Evolutionary conservation across 2,113 vertebrate genomes (phyloP).

Genomic region (Aviceda subcristata): DNA sequence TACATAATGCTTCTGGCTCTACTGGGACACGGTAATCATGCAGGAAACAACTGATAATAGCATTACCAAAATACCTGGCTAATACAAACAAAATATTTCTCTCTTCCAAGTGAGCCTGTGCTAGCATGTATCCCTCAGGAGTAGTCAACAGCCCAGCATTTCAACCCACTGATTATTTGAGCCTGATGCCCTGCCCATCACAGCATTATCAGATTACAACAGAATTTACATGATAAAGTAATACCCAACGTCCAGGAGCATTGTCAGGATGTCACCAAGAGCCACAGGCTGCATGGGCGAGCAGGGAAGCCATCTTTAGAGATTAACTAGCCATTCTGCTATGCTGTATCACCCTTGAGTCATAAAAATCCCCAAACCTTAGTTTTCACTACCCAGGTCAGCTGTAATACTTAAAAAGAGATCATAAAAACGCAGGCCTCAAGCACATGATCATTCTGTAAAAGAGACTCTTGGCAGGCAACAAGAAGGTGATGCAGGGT

Average conservation of each 20-base stretch:
- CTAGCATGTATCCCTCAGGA: background rate
- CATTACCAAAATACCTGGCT: background rate
- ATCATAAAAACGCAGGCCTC: background rate
- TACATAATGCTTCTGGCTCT: background rate
- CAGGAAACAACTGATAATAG: background rate
- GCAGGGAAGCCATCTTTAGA: background rate
- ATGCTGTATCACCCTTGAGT: background rate
- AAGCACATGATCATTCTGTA: background rate
- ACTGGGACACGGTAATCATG: background rate
- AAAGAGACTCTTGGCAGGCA: background rate
- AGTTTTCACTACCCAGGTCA: background rate
- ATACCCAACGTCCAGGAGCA: background rate
- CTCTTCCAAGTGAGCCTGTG: background rate
- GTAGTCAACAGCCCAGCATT: background rate
- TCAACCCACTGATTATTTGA: background rate
- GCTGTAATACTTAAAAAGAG: background rate
- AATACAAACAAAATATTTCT: background rate
- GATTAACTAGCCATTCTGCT: background rate
- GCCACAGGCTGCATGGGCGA: background rate
- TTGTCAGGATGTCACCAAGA: background rate
- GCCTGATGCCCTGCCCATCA: background rate
- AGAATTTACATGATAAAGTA: background rate
- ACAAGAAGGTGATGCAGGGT: background rate
- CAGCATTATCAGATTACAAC: background rate
- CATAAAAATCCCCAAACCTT: background rate